phyloP scores from a whole-genome alignment of 2,888 invertebrate species.

The Petrophora chlorosata region DNA sequence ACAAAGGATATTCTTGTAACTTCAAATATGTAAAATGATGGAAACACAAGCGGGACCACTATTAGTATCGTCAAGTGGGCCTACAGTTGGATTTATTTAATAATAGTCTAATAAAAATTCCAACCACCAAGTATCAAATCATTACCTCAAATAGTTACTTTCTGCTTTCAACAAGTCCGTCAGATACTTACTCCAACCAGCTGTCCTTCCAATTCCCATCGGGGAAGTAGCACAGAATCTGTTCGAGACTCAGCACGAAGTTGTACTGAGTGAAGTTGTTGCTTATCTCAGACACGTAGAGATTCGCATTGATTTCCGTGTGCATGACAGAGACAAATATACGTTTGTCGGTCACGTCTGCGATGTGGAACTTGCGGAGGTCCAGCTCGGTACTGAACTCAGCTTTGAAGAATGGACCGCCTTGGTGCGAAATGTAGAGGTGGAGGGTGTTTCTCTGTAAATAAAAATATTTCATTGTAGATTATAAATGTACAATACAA shows the following conservation, averaged over 20 bases:
- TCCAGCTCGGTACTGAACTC: constrained; percentile 89
- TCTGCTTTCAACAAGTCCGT: too few species aligned
- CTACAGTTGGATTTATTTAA: too few species aligned
- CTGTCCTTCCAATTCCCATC: constrained; percentile 91
- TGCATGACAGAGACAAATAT: constrained; percentile 93
- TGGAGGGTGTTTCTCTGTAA: constrained; percentile 81
- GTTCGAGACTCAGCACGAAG: constrained; percentile 91
- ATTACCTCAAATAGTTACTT: too few species aligned
- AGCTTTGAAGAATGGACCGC: constrained; percentile 88
- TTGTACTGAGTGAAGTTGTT: constrained; percentile 85
- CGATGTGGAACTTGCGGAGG: constrained; percentile 89
- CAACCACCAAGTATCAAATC: too few species aligned
- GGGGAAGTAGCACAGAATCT: constrained; percentile 93
- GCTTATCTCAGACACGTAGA: constrained; percentile 91
- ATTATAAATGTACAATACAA: too few species aligned
- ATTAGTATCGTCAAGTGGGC: too few species aligned
- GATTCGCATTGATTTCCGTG: constrained; percentile 87
- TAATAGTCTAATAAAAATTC: too few species aligned
- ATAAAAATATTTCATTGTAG: constrained; percentile 2
- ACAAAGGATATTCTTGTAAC: too few species aligned
- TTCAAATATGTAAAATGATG: too few species aligned
- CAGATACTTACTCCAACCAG: constrained; percentile 92
- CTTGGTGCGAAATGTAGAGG: constrained; percentile 90
- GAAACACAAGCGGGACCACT: too few species aligned
- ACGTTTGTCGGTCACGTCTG: constrained; percentile 91